Conservation (phyloP, 2,888 invertebrate species). For the Phoronis australis region DNA sequence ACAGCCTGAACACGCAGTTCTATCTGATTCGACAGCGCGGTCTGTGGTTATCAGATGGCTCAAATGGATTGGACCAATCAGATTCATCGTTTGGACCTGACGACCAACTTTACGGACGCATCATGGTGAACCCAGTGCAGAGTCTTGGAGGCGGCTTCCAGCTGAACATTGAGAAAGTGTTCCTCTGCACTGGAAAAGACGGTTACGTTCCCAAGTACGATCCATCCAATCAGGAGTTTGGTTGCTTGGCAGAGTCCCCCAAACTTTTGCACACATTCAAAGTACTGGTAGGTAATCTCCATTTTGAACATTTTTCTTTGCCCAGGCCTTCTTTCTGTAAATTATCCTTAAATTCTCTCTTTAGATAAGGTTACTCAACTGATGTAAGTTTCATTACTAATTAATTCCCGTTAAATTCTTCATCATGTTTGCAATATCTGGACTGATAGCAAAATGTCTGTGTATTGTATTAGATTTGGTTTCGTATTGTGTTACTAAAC, state of each 20-base stretch:
- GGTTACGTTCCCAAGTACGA: conserved; percentile 52
- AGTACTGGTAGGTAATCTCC: conserved; percentile 50
- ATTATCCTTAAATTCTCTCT: no score
- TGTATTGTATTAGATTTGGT: no score
- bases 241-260: conserved; percentile 43
- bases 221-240: conserved; percentile 43
- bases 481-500: no score
- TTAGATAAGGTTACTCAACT: no score
- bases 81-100: conserved; percentile 45
- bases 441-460: no score
- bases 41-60: conserved; percentile 40
- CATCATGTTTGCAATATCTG: no score
- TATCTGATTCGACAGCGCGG: conserved; percentile 39
- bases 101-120: conserved; percentile 47
- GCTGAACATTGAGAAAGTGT: conserved; percentile 48
- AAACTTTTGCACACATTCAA: conserved; percentile 44
- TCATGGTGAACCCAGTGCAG: conserved; percentile 47
- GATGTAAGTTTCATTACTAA: no score
- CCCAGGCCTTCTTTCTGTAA: no score
- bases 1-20: conserved; percentile 47
- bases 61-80: conserved; percentile 27
- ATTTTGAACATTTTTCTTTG: no score
- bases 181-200: conserved; percentile 49
- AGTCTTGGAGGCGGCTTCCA: conserved; percentile 42
- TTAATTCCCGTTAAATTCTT: no score